Conservation (phyloP, 2,888 invertebrate genomes). For the Mimachlamys varia region DNA sequence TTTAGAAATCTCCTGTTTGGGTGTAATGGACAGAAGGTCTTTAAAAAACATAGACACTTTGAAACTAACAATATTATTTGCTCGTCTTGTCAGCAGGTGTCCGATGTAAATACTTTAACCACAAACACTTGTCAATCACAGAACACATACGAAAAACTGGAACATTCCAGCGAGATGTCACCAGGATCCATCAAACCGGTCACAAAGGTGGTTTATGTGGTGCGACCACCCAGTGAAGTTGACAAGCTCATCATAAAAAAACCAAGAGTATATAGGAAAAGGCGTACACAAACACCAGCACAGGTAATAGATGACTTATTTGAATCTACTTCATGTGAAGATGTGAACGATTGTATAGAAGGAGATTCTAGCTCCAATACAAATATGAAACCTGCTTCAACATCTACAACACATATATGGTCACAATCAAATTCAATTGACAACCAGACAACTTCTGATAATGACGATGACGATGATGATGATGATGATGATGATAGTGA, state of each 20-base stretch:
- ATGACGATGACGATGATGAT: neutral
- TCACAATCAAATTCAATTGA: neutral
- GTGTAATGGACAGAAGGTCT: neutral
- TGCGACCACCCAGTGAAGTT: neutral
- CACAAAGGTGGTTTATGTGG: neutral
- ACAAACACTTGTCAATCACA: neutral
- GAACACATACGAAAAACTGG: neutral
- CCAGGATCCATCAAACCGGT: neutral
- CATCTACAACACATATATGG: neutral
- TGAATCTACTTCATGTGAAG: neutral
- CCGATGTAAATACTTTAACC: neutral
- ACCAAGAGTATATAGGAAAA: constrained; percentile 5
- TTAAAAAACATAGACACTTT: constrained; percentile 1
- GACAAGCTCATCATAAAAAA: neutral
- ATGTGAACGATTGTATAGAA: no score
- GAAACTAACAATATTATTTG: neutral
- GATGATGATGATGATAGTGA: neutral
- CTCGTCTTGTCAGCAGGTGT: neutral
- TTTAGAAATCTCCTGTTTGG: constrained; percentile 3
- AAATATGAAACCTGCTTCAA: neutral
- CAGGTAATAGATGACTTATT: neutral
- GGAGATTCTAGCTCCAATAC: neutral
- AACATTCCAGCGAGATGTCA: neutral
- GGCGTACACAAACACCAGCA: neutral
- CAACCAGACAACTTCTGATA: neutral